Base-by-base conservation (phyloP, 2,888 invertebrate genomes). In the Andrena chrysosceles region DNA sequence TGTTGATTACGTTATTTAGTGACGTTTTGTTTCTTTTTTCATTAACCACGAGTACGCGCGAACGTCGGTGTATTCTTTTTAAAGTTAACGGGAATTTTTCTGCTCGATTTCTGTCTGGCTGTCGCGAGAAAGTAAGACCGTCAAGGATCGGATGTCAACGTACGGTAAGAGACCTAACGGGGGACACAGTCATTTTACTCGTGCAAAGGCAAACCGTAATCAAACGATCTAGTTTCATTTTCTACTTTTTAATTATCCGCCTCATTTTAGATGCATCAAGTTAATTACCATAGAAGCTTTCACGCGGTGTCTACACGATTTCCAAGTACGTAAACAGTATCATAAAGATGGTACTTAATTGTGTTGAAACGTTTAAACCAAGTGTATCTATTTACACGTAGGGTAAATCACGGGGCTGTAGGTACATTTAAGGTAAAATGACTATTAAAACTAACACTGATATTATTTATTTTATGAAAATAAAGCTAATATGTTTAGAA, bases 61-160 rank as follows among this genome's bases (percentile, higher is more conserved):
- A 71, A 63, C 16, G 8, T 63, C 31, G 31, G 16, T 49, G n/a
- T 2, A 31, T 6, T 49, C 10, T 60, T 33, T 60, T 60, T n/a
- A 13, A 29, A 35, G 2, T 20, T 16, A 13, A 26, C 20, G 20
- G 23, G n/a, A 54, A 49, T 48, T 31, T 63, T 70, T 71, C 42
- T 63, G 64, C 56, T 49, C 71, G 64, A 71, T 71, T 77, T 71
- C 31, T 64, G 52, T 23, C 4, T 20, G 16, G 49, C 56, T 10
- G 56, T 71, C 48, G 23, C 63, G 54, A 71, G 77, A 77, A 77
- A 77, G 77, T 71, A 59, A n/a, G 29, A 77, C 63, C 71, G 42
- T 26, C 26, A 26, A 23, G 42, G 52, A 60, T 64, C 54, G 23
- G 26, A 56, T 64, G 72, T 54, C 72, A 64, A 71, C 49, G 60